Conservation (phyloP, 2,797 vertebrate species). For the Pseudocheirus occidentalis region DNA sequence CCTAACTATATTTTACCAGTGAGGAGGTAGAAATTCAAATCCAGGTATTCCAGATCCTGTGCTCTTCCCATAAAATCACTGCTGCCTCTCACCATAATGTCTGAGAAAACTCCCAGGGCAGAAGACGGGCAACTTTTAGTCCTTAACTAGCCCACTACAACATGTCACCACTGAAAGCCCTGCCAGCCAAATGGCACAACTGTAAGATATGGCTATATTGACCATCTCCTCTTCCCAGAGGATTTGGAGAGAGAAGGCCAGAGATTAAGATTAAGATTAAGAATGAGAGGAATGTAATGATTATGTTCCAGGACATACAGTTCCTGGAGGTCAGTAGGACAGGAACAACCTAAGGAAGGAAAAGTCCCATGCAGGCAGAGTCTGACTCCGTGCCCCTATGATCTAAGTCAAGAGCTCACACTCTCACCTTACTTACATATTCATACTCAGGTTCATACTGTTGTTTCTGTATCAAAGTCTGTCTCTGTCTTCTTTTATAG, state of each 20-base stretch:
- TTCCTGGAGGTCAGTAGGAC: not conserved
- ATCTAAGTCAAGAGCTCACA: not conserved
- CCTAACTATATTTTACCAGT: not conserved
- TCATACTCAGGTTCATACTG: no score
- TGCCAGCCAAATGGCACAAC: not conserved
- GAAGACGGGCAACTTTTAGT: not conserved
- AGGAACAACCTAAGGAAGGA: not conserved
- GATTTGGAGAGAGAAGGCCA: not conserved
- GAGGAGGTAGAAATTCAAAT: not conserved
- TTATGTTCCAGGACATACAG: not conserved
- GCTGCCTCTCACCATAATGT: not conserved
- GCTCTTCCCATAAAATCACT: not conserved
- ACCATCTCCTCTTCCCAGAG: not conserved
- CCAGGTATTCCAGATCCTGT: not conserved
- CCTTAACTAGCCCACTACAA: not conserved
- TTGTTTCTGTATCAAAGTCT: not conserved
- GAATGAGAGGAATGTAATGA: not conserved
- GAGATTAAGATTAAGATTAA: not conserved
- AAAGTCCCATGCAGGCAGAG: not conserved
- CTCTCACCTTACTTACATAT: no score
- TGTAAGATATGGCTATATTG: not conserved
- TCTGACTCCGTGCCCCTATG: not conserved
- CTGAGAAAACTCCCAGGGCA: not conserved
- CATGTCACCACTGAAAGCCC: not conserved
- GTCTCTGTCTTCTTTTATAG: constrained; percentile 55